Base-by-base conservation (phyloP, 1,140 invertebrate species). In the honey bee (Apis mellifera) region DNA sequence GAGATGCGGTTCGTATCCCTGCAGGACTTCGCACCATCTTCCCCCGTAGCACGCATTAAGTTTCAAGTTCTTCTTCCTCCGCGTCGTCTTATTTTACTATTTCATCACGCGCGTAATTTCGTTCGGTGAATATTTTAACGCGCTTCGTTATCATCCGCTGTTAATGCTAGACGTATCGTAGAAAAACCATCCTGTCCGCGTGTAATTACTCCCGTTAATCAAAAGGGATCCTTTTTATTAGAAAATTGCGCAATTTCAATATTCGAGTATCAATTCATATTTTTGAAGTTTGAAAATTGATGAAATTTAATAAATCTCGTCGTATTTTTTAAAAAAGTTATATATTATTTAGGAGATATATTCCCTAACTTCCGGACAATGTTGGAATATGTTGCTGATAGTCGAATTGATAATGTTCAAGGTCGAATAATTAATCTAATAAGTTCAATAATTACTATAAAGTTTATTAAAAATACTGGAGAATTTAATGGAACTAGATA, bases 11-110 rank as follows among this genome's bases (percentile, higher is more conserved):
- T n/a, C 54, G 52, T 70, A 57, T 48, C 59, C 21, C 32, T 12
- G n/a, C 57, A 21, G 57, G 17, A 73, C 55, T 81, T 85, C 68
- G 21, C 83, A 55, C 42, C 68, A 64, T 21, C 50, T 50, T 68
- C 32, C 54, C 62, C 32, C n/a, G 26, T 23, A 5, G 55, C 42
- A 50, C 15, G 26, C 70, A 21, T 26, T 54, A 55, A 73, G 65
- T 48, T 9, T 21, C n/a, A 19, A 12, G 1, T 0, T 13, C 7
- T n/a, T 42, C 15, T 72, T 55, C 32, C 3, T 32, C 32, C 32
- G 3, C 19, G 1, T 54, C 0, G 0, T n/a, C 59, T 42, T n/a
- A 21, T 42, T 42, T 8, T 2, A n/a, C 19, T 23, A 50, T n/a
- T 52, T 23, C 26, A 23, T 54, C 15, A 59, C 42, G n/a, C 48